phyloP scores from a whole-genome alignment of 2,797 vertebrate genomes.

The Rhabdophis nuchalis region DNA sequence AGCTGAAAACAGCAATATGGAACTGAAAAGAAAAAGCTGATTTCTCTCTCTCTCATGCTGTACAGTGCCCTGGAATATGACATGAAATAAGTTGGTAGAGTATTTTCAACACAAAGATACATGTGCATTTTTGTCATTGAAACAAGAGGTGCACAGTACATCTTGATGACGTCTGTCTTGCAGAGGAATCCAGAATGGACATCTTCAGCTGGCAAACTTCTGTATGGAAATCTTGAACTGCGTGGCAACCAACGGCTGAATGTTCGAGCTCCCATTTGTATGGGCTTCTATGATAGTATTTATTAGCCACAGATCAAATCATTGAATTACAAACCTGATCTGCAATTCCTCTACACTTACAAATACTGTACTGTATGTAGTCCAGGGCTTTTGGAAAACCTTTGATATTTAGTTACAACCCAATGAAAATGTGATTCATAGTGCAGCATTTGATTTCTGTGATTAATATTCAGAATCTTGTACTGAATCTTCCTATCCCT shows the following conservation, averaged over 20 bases:
- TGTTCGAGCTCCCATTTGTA: neutral
- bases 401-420: constrained; percentile 1
- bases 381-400: constrained; percentile 6
- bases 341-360: neutral
- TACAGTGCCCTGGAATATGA: neutral
- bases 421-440: constrained; percentile 13
- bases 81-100: neutral
- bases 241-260: neutral
- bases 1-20: neutral
- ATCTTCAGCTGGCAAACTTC: neutral
- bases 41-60: neutral
- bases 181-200: neutral
- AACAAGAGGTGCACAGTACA: neutral
- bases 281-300: neutral
- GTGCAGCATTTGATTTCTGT: constrained; percentile 28
- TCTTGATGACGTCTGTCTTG: neutral
- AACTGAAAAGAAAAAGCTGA: neutral
- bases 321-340: neutral
- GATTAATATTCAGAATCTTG: constrained; percentile 52
- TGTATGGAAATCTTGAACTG: neutral
- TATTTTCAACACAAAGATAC: neutral
- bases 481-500: constrained; percentile 52
- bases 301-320: neutral
- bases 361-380: neutral
- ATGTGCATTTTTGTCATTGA: neutral